Percentiles rank a stretch among this genome's conserved stretches.
Conservation (phyloP, 1,140 invertebrate genomes). For the Choristoneura fumiferana region DNA sequence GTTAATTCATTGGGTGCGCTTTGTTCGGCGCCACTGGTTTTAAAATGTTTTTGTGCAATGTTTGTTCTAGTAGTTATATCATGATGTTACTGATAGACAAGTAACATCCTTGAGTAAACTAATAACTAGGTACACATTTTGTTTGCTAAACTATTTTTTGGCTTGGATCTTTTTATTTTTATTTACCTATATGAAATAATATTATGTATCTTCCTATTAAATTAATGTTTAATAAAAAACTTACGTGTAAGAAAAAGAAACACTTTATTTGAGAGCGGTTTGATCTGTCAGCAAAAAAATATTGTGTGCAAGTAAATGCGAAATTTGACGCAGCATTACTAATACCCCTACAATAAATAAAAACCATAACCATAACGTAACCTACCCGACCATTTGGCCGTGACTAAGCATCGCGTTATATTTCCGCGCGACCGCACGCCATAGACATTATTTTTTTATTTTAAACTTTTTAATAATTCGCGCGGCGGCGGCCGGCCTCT, state of each 20-base stretch:
- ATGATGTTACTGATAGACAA: constrained; percentile 19
- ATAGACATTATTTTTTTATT: constrained; percentile 52
- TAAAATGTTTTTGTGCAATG: constrained; percentile 48
- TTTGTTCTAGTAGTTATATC: constrained; percentile 35
- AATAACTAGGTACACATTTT: too few relatives aligned
- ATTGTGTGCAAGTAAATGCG: too few relatives aligned
- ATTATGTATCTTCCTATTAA: too few relatives aligned
- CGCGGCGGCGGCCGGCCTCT: constrained; percentile 57
- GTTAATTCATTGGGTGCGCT: constrained; percentile 64
- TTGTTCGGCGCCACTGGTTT: constrained; percentile 62
- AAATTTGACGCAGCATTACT: too few relatives aligned
- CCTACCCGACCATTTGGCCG: constrained; percentile 21
- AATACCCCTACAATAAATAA: neutral
- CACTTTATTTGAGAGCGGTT: too few relatives aligned
- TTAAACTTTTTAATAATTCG: constrained; percentile 73
- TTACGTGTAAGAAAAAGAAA: too few relatives aligned
- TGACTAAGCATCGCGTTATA: constrained; percentile 50
- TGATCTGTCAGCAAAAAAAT: too few relatives aligned
- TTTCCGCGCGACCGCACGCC: constrained; percentile 51
- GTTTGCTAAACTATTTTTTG: too few relatives aligned
- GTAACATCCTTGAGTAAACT: neutral
- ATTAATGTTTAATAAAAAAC: too few relatives aligned
- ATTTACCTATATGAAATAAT: too few relatives aligned
- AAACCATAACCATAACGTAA: neutral
- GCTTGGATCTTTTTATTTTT: too few relatives aligned